phyloP scores from a whole-genome alignment of 2,113 vertebrate genomes.

The Sporophila hypoxantha region DNA sequence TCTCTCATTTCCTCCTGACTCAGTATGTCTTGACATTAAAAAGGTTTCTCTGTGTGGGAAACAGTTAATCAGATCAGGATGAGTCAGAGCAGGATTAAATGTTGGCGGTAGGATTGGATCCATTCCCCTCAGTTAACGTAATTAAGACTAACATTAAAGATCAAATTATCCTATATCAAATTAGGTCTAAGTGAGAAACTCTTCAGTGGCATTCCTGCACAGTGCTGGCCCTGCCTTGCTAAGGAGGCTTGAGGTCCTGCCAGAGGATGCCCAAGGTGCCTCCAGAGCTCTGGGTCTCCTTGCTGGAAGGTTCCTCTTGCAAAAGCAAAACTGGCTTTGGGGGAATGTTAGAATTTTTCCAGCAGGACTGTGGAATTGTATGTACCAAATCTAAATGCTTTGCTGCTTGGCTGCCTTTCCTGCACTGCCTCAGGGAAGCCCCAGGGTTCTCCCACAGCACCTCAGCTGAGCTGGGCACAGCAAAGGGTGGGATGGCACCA shows the following conservation, averaged over 20 bases:
- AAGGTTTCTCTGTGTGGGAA: conserved; percentile 5
- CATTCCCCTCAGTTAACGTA: background rate
- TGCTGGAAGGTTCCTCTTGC: background rate
- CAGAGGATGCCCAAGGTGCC: background rate
- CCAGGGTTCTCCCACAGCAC: fast-evolving
- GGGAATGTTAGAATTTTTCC: background rate
- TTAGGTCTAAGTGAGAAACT: background rate
- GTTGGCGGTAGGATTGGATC: background rate
- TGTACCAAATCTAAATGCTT: fast-evolving
- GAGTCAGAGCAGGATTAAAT: background rate
- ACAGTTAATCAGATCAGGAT: conserved; percentile 21
- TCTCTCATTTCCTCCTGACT: background rate
- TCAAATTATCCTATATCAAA: background rate
- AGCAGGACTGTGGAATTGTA: background rate
- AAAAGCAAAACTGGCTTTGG: background rate
- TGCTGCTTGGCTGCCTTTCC: background rate
- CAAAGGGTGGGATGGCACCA: background rate
- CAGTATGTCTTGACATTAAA: background rate
- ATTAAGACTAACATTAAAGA: conserved; percentile 28
- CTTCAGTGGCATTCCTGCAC: background rate
- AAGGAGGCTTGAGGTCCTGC: background rate
- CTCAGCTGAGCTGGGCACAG: background rate
- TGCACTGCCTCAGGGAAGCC: background rate
- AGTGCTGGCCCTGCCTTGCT: background rate
- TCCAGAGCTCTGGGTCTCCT: background rate